Conservation (phyloP, 2,888 invertebrate genomes). For the Bellardia bayeri region DNA sequence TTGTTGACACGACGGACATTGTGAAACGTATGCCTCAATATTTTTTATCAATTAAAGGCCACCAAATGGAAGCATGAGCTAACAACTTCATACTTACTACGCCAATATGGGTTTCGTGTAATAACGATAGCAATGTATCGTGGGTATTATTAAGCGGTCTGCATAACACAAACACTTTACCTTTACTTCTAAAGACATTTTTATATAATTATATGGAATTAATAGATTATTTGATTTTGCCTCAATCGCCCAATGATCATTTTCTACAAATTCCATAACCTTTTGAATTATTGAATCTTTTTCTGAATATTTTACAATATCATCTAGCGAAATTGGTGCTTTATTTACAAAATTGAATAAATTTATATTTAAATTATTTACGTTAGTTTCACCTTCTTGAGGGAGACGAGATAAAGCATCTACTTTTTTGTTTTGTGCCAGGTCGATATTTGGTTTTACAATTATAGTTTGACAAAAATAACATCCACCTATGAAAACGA, state of each 20-base stretch:
- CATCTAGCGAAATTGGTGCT: not conserved
- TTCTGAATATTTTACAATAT: not conserved
- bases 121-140: not conserved
- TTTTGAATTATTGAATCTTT: not conserved
- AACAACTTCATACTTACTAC: conserved; percentile 39
- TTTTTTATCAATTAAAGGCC: conserved; percentile 30
- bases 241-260: not conserved
- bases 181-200: conserved; percentile 2
- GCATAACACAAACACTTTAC: conserved; percentile 11
- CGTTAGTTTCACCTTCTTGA: conserved; percentile 13
- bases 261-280: conserved; percentile 6
- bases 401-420: conserved; percentile 62
- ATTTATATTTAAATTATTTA: conserved; percentile 8
- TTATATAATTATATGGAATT: conserved; percentile 21
- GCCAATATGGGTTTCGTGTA: conserved; percentile 36
- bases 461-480: conserved; percentile 65
- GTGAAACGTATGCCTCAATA: conserved; percentile 15
- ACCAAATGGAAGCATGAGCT: conserved; percentile 16
- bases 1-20: conserved; percentile 25
- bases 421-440: conserved; percentile 49
- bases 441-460: conserved; percentile 50
- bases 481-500: conserved; percentile 66
- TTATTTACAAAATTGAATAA: conserved; percentile 10
- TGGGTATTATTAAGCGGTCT: conserved; percentile 11
- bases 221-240: not conserved